A percentile compares a stretch with the other conserved stretches of the same genome.
Conservation (phyloP, 1,140 invertebrate genomes). For the Lethrus apterus region DNA sequence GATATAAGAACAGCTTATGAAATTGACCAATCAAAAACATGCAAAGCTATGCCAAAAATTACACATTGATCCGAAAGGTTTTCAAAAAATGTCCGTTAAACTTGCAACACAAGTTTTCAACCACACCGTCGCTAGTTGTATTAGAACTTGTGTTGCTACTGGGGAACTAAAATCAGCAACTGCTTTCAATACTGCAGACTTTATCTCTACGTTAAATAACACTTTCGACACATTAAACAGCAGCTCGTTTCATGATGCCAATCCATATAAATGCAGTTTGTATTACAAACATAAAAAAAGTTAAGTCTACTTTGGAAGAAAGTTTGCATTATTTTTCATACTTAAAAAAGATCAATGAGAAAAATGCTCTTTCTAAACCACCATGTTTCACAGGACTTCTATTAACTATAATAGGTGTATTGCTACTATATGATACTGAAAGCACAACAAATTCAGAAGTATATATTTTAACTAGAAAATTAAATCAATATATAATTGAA, state of each 20-base stretch:
- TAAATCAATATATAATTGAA: no score
- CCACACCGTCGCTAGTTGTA: slow-evolving; percentile 18
- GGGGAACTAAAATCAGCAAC: slow-evolving; percentile 20
- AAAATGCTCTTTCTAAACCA: not conserved
- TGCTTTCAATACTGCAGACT: slow-evolving; percentile 21
- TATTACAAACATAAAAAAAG: no score
- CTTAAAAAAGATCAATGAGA: not conserved
- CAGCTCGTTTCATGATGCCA: slow-evolving; percentile 10
- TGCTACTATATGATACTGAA: no score
- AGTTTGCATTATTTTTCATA: not conserved
- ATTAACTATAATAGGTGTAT: no score
- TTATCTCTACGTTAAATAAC: slow-evolving; percentile 20
- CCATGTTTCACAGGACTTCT: slow-evolving; percentile 21
- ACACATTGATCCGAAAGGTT: slow-evolving; percentile 27
- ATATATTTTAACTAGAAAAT: no score
- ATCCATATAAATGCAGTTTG: no score
- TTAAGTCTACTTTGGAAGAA: not conserved
- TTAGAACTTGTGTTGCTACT: slow-evolving; percentile 21
- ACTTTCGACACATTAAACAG: slow-evolving; percentile 21
- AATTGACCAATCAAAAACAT: slow-evolving; percentile 12
- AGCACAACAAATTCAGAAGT: no score
- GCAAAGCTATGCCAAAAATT: slow-evolving; percentile 23
- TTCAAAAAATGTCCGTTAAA: slow-evolving; percentile 28
- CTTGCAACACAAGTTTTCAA: slow-evolving; percentile 27
- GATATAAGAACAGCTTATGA: slow-evolving; percentile 17